Evolutionary conservation across 2,797 vertebrate genomes (phyloP), one percentile per base, ranked within the genome.

Genomic region (Morelia viridis): DNA sequence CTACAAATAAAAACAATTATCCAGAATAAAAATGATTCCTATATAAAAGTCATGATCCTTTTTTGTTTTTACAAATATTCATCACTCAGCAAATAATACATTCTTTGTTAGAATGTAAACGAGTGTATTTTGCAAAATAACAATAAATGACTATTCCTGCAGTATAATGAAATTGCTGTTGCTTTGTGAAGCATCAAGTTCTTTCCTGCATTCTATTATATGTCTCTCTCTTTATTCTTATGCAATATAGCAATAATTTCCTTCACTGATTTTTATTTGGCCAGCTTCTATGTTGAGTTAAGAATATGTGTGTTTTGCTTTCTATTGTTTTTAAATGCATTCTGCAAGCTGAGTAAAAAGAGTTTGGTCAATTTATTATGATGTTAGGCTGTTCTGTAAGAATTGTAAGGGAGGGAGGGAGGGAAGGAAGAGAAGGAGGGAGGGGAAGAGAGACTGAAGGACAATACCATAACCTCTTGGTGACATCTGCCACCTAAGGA

Each of bases 221-320:
- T 28, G 31, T n/a, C 15, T 41, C 4, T 46, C 57, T 80, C 57
- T 62, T 17, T 87, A 41, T 90, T 60, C 19, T 41, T 80, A 64
- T 90, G 46, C 41, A 58, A 87, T 62, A 83, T 5, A 90, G 68
- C 28, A 87, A n/a, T 87, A 64, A 87, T 60, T 87, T 90, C 62
- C 85, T 64, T 90, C 60, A 83, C 10, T 87, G 65, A 87, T 92
- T 92, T 92, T 86, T 92, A 86, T 89, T 61, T 89, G 83, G 12
- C 62, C 46, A 61, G 61, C 5, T 61, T 87, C 85, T 62, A 10
- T 22, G 41, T 62, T 71, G 4, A n/a, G 15, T 76, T 62, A 80
- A 41, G 12, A 62, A 46, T 85, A 22, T 35, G 31, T 26, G 17
- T 80, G 41, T 80, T 65, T 65, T 60, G 58, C 58, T 60, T 60